Base-by-base conservation (phyloP, 1,140 invertebrate genomes). In the Trypoxylus dichotomus region DNA sequence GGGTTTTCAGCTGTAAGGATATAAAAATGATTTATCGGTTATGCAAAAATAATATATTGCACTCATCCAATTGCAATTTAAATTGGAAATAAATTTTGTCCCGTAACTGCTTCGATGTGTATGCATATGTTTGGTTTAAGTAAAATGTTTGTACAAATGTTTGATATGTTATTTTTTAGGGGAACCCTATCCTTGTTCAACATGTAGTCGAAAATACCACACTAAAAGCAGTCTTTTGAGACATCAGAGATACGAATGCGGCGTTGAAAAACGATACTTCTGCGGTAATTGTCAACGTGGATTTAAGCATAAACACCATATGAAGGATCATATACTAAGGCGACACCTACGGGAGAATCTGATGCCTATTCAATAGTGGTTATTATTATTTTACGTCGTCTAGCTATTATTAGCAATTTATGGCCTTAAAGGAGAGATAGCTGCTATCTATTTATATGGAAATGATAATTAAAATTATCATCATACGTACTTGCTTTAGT, bases 171-270 rank as follows among this genome's bases (percentile, higher is more conserved):
- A 29, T 68, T 68, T 68, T 68, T 68, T 68, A 68, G 60, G 60
- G 8, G 24, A 24, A 24, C 3, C 60, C 11, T 24, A 27, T 13
- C 19, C 21, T 27, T 68, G 60, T 68, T 27, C 25, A 10, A 13
- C 21, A 1, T 68, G 60, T 27, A 27, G 27, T 15, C 60, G 60
- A 68, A 68, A 42, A 41, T 77, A 77, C 37, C 8, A 41, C 5
- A 19, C 21, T 71, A 71, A 68, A 68, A 13, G 32, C 11, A 71
- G 60, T 2, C 42, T 77, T 5, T 15, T 24, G 21, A 21, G 58
- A 19, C 76, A 77, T 27, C 19, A 42, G 25, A 71, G 58, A 72
- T 77, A 72, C 19, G 76, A 77, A 77, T 77, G 76, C 25, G 76
- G 76, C 21, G 60, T 68, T 10, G 60, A 68, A 24, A 68, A 68